Conservation (phyloP, 2,113 vertebrate genomes). For the Brachyhypopomus gauderio region DNA sequence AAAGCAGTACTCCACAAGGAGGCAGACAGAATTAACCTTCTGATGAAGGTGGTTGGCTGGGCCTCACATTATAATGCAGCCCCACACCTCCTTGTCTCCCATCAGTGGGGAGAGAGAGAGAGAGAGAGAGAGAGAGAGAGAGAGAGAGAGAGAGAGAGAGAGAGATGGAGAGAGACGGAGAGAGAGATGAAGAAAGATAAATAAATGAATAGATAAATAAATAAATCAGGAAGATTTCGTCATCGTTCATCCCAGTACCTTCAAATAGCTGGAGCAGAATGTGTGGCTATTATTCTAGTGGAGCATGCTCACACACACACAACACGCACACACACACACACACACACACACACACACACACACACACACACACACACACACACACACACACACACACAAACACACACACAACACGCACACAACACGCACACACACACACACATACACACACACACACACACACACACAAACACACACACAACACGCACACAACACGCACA, state of each 20-base stretch:
- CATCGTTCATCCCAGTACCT: conserved; percentile 40
- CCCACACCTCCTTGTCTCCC: conserved; percentile 42
- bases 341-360: not conserved
- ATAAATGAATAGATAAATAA: conserved; percentile 54
- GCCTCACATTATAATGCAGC: conserved; percentile 58
- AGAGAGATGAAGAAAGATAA: conserved; percentile 42
- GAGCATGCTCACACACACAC: conserved; percentile 10
- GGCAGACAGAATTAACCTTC: conserved; percentile 60
- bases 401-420: no score
- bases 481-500: no score
- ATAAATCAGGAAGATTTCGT: conserved; percentile 47
- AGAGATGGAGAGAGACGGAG: conserved; percentile 22
- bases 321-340: no score
- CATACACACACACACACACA: conserved; percentile 15
- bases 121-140: conserved; percentile 15
- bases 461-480: not conserved
- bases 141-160: conserved; percentile 26
- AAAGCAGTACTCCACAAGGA: conserved; percentile 49
- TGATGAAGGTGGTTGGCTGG: conserved; percentile 55
- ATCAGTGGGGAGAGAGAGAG: conserved; percentile 1
- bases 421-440: no score
- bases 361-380: not conserved
- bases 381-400: not conserved
- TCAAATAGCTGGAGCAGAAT: conserved; percentile 36
- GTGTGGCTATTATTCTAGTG: conserved; percentile 33